phyloP scores from a whole-genome alignment of 1,140 invertebrate genomes.

The Hyles vespertilio region DNA sequence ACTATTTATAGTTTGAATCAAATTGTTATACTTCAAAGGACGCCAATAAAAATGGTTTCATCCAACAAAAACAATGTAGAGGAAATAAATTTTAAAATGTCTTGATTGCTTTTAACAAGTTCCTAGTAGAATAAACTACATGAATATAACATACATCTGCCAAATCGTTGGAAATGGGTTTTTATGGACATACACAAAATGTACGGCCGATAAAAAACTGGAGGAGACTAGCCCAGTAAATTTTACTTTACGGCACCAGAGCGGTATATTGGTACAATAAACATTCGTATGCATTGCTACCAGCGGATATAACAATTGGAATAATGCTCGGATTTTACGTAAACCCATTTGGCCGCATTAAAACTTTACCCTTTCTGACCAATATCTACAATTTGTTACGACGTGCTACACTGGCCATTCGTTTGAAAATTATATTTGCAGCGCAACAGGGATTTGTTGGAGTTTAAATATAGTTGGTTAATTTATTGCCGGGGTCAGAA shows the following conservation, averaged over 20 bases:
- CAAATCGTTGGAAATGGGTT: slow-evolving; percentile 31
- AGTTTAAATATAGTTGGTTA: no score
- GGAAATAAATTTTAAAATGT: no score
- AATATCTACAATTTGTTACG: slow-evolving; percentile 28
- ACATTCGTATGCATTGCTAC: slow-evolving; percentile 45
- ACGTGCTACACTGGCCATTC: slow-evolving; percentile 6
- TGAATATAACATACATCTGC: not conserved
- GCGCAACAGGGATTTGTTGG: not conserved
- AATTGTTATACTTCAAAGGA: no score
- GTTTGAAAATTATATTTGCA: slow-evolving; percentile 5
- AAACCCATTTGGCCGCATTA: slow-evolving; percentile 30
- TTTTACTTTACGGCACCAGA: slow-evolving; percentile 51
- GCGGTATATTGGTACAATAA: slow-evolving; percentile 47
- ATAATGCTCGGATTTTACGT: slow-evolving; percentile 39
- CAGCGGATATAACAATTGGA: slow-evolving; percentile 44
- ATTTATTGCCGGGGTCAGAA: no score
- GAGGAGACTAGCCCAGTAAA: slow-evolving; percentile 38
- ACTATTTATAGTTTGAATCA: no score
- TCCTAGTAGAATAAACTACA: no score
- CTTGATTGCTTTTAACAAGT: no score
- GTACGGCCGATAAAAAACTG: slow-evolving; percentile 38
- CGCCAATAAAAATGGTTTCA: no score
- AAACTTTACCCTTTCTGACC: slow-evolving; percentile 27
- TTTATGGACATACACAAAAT: slow-evolving; percentile 41
- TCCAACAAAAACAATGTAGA: no score